Conservation (phyloP, 1,140 invertebrate species). For the Subanguina moxae region DNA sequence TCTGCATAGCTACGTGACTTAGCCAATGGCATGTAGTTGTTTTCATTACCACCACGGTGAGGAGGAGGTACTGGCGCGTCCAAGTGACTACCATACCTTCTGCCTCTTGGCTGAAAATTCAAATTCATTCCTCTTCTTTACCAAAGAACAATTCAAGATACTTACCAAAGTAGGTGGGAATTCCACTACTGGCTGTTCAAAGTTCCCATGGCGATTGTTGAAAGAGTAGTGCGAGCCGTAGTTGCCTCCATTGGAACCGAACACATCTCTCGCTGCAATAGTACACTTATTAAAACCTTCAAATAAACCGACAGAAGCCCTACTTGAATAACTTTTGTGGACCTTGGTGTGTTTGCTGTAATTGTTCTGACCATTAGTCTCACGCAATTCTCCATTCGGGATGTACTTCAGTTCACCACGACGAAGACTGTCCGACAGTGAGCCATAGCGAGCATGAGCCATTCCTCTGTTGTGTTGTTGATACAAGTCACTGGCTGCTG, state of each 20-base stretch:
- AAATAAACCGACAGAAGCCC: too few relatives aligned
- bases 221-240: constrained; percentile 39
- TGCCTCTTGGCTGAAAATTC: too few relatives aligned
- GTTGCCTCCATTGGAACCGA: constrained; percentile 31
- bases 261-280: constrained; percentile 38
- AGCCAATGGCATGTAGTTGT: constrained; percentile 8
- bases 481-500: constrained; percentile 29
- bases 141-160: too few relatives aligned
- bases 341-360: constrained; percentile 46
- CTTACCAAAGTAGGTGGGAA: constrained; percentile 52
- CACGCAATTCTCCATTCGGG: constrained; percentile 51
- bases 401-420: constrained; percentile 53
- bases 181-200: constrained; percentile 47
- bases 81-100: constrained; percentile 18
- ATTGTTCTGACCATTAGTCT: constrained; percentile 19
- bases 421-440: constrained; percentile 49
- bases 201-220: constrained; percentile 26
- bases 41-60: constrained; percentile 13
- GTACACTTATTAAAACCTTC: too few relatives aligned
- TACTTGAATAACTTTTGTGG: constrained; percentile 24
- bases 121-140: too few relatives aligned
- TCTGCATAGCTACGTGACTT: constrained; percentile 43
- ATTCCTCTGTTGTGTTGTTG: constrained; percentile 20
- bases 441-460: constrained; percentile 46
- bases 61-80: constrained; percentile 43